phyloP scores from a whole-genome alignment of 2,113 vertebrate species.

The Okapia johnstoni region DNA sequence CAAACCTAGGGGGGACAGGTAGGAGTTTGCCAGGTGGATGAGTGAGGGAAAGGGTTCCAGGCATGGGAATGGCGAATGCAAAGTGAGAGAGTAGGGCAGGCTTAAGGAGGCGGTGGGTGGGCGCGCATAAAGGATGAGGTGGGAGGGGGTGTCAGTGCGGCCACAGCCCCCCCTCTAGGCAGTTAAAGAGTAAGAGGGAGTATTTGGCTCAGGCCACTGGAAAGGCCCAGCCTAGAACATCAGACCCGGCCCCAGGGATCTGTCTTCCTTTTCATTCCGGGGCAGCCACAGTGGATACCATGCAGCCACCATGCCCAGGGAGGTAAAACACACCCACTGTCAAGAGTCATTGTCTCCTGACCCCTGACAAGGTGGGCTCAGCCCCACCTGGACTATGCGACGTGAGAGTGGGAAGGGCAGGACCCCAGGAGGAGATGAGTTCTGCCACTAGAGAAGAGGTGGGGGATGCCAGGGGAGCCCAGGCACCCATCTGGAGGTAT shows the following conservation, averaged over 20 bases:
- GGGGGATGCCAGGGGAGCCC: not conserved
- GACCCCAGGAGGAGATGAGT: not conserved
- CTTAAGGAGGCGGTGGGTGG: not conserved
- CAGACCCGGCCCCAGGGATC: not conserved
- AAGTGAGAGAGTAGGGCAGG: not conserved
- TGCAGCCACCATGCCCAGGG: not conserved
- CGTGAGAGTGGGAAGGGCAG: not conserved
- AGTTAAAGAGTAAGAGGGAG: not conserved
- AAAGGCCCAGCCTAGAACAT: not conserved
- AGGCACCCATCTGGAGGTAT: not conserved
- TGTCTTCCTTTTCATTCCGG: not conserved
- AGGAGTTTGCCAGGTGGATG: not conserved
- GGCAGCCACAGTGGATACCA: not conserved
- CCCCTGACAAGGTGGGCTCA: not conserved
- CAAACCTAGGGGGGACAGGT: too few species aligned
- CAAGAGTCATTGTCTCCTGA: not conserved
- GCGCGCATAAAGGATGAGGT: not conserved
- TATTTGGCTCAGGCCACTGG: not conserved
- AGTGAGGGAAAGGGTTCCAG: not conserved
- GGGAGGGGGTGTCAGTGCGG: rapidly evolving
- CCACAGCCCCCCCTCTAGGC: not conserved
- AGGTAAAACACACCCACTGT: not conserved
- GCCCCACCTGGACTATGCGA: not conserved
- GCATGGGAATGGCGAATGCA: not conserved
- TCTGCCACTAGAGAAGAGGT: not conserved